A percentile compares a stretch with the other conserved stretches of the same genome.
These are phyloP conservation scores for Crematogaster levior DNA, from an alignment of 2,888 invertebrate genomes.

Conservation along the genomic window DNA sequence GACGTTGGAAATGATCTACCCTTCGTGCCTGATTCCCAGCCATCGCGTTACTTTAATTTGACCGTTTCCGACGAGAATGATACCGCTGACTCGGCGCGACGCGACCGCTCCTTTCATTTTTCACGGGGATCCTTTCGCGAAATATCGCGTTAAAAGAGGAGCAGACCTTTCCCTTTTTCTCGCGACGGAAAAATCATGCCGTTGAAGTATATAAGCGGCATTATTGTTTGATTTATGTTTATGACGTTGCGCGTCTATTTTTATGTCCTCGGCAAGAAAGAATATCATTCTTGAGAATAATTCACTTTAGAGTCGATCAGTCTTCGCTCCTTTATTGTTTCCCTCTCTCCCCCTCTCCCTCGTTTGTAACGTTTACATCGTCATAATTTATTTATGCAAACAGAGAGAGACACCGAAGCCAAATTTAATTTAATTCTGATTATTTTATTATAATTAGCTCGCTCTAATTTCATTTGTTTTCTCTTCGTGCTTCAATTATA, in stretches of 20 bases:
- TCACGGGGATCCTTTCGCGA: slow-evolving; percentile 7
- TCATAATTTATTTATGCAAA: background rate
- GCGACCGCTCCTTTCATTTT: slow-evolving; percentile 28
- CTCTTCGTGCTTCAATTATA: too few relatives aligned
- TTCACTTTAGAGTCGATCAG: slow-evolving; percentile 3
- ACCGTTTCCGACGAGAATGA: background rate
- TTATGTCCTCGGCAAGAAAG: slow-evolving; percentile 16
- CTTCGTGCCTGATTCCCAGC: background rate
- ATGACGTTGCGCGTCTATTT: slow-evolving; percentile 2
- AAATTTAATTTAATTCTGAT: slow-evolving; percentile 1
- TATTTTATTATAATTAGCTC: slow-evolving; percentile 1
- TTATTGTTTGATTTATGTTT: slow-evolving; percentile 43
- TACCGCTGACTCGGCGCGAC: slow-evolving; percentile 29
- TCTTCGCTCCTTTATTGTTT: background rate
- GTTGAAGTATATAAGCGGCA: background rate
- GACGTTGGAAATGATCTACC: slow-evolving; percentile 65
- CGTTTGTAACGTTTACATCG: background rate
- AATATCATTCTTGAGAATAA: background rate
- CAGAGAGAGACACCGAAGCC: background rate
- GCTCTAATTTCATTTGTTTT: background rate
- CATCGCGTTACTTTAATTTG: slow-evolving; percentile 26
- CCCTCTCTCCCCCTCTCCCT: background rate
- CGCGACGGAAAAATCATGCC: slow-evolving; percentile 5
- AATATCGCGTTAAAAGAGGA: slow-evolving; percentile 5
- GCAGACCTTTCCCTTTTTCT: background rate